These are phyloP conservation scores for Yasuhikotakia modesta DNA, from an alignment of 2,797 vertebrate genomes.

Conservation along the genomic window DNA sequence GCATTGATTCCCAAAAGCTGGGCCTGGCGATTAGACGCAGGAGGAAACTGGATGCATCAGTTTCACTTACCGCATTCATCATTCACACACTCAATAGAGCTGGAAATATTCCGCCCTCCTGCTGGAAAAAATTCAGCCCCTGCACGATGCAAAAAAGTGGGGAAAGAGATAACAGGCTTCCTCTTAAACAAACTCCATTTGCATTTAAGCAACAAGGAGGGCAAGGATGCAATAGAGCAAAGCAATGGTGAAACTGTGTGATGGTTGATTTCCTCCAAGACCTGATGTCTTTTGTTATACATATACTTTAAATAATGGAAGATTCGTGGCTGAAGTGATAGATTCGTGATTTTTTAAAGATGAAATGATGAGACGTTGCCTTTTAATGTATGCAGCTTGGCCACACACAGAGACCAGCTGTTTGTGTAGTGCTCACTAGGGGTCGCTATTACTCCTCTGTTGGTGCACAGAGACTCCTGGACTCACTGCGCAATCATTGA, in stretches of 20 bases:
- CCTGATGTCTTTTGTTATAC: neutral
- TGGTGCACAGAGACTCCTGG: neutral
- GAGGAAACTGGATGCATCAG: slow-evolving; percentile 24
- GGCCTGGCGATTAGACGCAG: slow-evolving; percentile 13
- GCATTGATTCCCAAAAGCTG: slow-evolving; percentile 32
- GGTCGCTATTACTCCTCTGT: slow-evolving; percentile 44
- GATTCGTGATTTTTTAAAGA: neutral
- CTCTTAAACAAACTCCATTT: neutral
- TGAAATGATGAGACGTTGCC: neutral
- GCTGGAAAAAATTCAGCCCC: neutral
- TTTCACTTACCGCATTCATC: slow-evolving; percentile 31
- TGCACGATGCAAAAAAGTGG: neutral
- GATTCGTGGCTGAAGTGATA: neutral
- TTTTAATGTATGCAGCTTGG: neutral
- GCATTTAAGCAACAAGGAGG: neutral
- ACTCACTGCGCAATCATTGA: neutral
- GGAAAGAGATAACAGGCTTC: neutral
- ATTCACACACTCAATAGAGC: slow-evolving; percentile 22
- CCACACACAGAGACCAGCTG: slow-evolving; percentile 30
- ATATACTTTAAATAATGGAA: neutral
- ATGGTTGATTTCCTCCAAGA: neutral
- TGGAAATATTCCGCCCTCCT: slow-evolving; percentile 16
- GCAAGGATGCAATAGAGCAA: neutral
- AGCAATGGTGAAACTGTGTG: neutral
- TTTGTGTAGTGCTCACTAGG: slow-evolving; percentile 33